Base-by-base conservation (phyloP, 2,113 vertebrate species). In the Heterocephalus glaber region DNA sequence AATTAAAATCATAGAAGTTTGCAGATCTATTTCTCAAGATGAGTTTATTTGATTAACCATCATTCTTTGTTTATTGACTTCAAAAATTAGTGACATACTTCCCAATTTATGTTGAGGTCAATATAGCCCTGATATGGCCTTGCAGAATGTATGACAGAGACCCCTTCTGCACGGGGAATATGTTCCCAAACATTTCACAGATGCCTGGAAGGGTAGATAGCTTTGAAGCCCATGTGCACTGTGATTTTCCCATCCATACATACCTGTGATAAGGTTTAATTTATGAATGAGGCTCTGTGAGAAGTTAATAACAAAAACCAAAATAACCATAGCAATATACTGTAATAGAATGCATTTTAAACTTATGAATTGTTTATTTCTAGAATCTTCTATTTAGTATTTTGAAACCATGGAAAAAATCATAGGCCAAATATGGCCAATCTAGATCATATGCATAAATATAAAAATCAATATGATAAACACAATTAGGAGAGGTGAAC, bases 1-100 rank as follows among this genome's bases (percentile, higher is more conserved):
- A 81, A 26, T 90, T 96, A 77, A 16, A 80, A 33, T 14, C 80
- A 58, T 26, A 85, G 12, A 83, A 56, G 3, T 84, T 88, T 95
- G 88, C 65, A 90, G 24, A 60, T 24, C 44, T 44, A 38, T 33
- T 83, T 94, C 54, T 83, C n/a, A 86, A 7, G 65, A 52, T 4
- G 2, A 47, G 65, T 76, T 47, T 60, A 88, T 85, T 94, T 95
- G 52, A 80, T 49, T 86, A 95, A 22, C 16, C 22, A 52, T 24
- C 11, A 22, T n/a, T 7, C 33, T 81, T 83, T 52, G 11, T 16
- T 79, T 89, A 77, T 30, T 65, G 9, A 81, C 3, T 76, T 87
- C 38, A 76, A 60, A 84, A 87, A 77, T 76, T 91, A 79, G 24
- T 72, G 5, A 72, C 4, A 41, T 79, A 2, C 20, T 41, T 77